Percentiles rank a stretch among this genome's conserved stretches.
phyloP scores from a whole-genome alignment of 2,797 vertebrate species.

The Malacoctenus gilli region DNA sequence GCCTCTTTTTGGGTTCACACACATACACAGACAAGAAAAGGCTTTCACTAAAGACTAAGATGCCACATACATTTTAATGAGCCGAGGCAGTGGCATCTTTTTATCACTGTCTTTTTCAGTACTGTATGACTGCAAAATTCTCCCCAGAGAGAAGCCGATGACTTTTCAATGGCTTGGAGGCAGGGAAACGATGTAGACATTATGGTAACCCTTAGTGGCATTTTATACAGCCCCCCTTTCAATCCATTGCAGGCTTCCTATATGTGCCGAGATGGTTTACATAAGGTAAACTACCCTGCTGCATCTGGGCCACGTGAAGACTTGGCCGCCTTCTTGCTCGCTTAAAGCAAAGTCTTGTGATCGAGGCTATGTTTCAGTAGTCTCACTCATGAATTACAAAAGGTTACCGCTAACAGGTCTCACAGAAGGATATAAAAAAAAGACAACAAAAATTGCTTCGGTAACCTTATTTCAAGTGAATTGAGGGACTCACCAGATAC shows the following conservation, averaged over 20 bases:
- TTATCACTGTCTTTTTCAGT: slow-evolving; percentile 67
- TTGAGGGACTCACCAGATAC: slow-evolving; percentile 53
- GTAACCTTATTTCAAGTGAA: slow-evolving; percentile 42
- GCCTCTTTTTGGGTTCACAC: slow-evolving; percentile 76
- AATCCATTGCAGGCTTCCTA: slow-evolving; percentile 37
- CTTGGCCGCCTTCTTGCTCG: slow-evolving; percentile 8
- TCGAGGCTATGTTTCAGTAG: slow-evolving; percentile 30
- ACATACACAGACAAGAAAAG: slow-evolving; percentile 75
- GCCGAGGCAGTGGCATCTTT: slow-evolving; percentile 58
- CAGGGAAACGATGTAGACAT: slow-evolving; percentile 43
- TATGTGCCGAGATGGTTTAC: slow-evolving; percentile 44
- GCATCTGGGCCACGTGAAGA: slow-evolving; percentile 36
- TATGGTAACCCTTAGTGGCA: slow-evolving; percentile 51
- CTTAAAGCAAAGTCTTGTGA: slow-evolving; percentile 11
- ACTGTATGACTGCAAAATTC: slow-evolving; percentile 71
- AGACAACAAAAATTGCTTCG: slow-evolving; percentile 6
- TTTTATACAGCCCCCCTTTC: slow-evolving; percentile 43
- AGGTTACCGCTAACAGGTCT: slow-evolving; percentile 24
- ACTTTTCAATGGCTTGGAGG: slow-evolving; percentile 57
- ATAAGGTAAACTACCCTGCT: slow-evolving; percentile 40
- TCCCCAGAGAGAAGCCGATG: slow-evolving; percentile 60
- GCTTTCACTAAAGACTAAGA: slow-evolving; percentile 74
- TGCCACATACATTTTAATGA: slow-evolving; percentile 79
- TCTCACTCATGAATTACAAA: slow-evolving; percentile 29
- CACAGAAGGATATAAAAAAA: slow-evolving; percentile 4